Percentiles rank a stretch among this genome's conserved stretches.
These are phyloP conservation scores for Urocyon cinereoargenteus DNA, from an alignment of 2,797 vertebrate genomes.

Conservation along the genomic window DNA sequence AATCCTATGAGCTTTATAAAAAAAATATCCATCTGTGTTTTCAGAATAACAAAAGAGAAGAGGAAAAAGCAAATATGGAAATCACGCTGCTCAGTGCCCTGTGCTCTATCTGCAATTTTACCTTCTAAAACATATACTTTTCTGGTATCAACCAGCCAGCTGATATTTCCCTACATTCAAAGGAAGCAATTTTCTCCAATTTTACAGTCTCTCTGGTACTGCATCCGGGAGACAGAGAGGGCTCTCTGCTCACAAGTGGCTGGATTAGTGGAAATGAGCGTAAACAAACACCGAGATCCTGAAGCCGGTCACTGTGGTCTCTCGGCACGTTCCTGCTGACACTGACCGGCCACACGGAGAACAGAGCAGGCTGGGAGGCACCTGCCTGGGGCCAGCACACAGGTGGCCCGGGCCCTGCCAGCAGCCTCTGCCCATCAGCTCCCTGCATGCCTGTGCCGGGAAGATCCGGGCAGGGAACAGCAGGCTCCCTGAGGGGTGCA, in stretches of 20 bases:
- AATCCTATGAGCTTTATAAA: background rate
- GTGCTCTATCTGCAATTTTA: constrained; percentile 35
- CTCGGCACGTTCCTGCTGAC: rapidly evolving
- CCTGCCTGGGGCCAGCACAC: background rate
- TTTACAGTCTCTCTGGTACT: constrained; percentile 48
- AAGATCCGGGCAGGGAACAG: rapidly evolving
- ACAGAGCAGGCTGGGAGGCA: background rate
- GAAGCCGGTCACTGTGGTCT: rapidly evolving
- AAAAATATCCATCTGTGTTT: background rate
- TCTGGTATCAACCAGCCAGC: constrained; percentile 31
- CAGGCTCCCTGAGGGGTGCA: rapidly evolving
- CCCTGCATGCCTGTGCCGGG: rapidly evolving
- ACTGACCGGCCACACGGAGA: rapidly evolving
- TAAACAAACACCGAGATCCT: background rate
- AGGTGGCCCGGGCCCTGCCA: too few species aligned
- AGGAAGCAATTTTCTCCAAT: constrained; percentile 60
- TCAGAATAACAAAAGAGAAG: background rate
- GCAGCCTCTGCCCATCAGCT: too few species aligned
- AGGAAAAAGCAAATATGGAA: background rate
- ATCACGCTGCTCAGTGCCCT: constrained; percentile 15
- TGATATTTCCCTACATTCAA: constrained; percentile 26
- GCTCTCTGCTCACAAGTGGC: background rate
- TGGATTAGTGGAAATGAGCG: background rate
- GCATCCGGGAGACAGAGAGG: background rate
- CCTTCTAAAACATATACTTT: constrained; percentile 51